Conservation (phyloP, 2,797 vertebrate species). For the Siniperca obscura region DNA sequence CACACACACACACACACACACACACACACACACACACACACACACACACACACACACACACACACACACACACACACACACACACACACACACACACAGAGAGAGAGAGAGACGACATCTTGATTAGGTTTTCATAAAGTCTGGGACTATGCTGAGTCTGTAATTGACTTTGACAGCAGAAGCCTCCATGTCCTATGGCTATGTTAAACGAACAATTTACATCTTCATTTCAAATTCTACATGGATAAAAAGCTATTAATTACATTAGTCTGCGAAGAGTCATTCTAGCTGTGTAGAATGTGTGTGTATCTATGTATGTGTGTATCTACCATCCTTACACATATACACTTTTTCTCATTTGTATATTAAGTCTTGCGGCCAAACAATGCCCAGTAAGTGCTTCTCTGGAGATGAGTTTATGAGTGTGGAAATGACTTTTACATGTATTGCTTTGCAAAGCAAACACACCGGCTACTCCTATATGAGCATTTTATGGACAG, state of each 20-base stretch:
- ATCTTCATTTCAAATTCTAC: constrained; percentile 90
- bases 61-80: neutral
- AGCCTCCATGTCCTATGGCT: constrained; percentile 87
- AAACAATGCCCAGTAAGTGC: constrained; percentile 79
- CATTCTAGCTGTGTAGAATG: constrained; percentile 80
- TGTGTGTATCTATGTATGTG: constrained; percentile 63
- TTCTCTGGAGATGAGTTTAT: constrained; percentile 74
- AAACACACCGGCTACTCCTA: constrained; percentile 47
- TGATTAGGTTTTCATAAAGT: constrained; percentile 87
- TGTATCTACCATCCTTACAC: constrained; percentile 57
- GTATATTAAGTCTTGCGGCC: constrained; percentile 83
- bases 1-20: too few relatives aligned
- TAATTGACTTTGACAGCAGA: constrained; percentile 89
- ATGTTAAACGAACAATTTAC: constrained; percentile 89
- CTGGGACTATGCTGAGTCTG: constrained; percentile 82
- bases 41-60: constrained; percentile 23
- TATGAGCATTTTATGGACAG: constrained; percentile 67
- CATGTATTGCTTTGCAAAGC: constrained; percentile 65
- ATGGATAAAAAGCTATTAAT: constrained; percentile 89
- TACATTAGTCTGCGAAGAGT: constrained; percentile 85
- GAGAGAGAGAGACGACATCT: constrained; percentile 74
- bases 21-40: too few relatives aligned
- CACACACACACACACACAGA: constrained; percentile 26
- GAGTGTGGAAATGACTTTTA: constrained; percentile 67
- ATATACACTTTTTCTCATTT: constrained; percentile 78